Base-by-base conservation (phyloP, 1,140 invertebrate species). In the Bathynomus jamesi region DNA sequence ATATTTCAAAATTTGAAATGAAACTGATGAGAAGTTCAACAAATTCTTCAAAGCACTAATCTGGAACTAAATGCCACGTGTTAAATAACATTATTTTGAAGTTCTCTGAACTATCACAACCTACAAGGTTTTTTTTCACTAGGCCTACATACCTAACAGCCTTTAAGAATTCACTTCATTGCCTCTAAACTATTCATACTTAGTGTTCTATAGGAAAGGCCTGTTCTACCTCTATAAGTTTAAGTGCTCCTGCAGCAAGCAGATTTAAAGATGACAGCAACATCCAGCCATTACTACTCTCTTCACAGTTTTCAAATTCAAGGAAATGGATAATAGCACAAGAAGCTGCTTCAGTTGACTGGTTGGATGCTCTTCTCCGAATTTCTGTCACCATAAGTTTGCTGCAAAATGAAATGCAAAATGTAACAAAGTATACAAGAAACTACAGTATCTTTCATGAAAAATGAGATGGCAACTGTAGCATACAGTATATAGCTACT, bases 211-310 rank as follows among this genome's bases (percentile, higher is more conserved):
- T 63, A 70, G 25, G 28, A 73, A 70, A 60, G 30, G 24, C 64
- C 2, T 63, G 8, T 62, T 30, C 21, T 53, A 77, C 73, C 67
- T 75, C 73, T 62, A 77, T 77, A 13, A 75, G 71, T 46, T 67
- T 63, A 21, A 87, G 87, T 4, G 88, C 84, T 65, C 93, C 92
- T 73, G 91, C 91, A 69, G 93, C 90, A 17, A 98, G 83, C 7
- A 86, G 78, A 85, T 98, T 98, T 21, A 98, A 83, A 32, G 94
- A 91, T 13, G 91, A 93, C 17, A 98, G 81, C 61, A 99, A 83
- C 89, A 96, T 95, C 96, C 95, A 99, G 21, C 96, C 96, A 84
- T 94, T 95, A 78, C 93, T 95, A 7, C 90, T 91, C 80, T 97
- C 94, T 82, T 96, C 81, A 66, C 78, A 78, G 82, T 91, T 92